Base-by-base conservation (phyloP, 2,888 invertebrate species). In the Heterodera filipjevi region DNA sequence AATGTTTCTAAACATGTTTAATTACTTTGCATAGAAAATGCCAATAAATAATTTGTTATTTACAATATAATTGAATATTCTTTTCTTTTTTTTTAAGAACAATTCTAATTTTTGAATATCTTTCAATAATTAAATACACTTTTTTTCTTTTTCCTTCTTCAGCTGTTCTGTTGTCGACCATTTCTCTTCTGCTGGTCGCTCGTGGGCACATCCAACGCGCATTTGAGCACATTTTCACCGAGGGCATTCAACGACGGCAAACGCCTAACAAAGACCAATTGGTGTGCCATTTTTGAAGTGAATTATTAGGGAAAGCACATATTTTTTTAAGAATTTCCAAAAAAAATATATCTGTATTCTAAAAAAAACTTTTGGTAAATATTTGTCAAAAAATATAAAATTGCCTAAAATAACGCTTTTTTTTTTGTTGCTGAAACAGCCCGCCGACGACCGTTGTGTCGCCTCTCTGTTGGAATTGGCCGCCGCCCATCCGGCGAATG, bases 181-280 rank as follows among this genome's bases (percentile, higher is more conserved):
- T 73, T 35, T 77, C 83, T 0, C 71, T 74, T 16, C 75, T 86
- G 16, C 78, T 86, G 22, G 83, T 85, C 77, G 84, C 84, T 1
- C 82, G 87, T 5, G 76, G 80, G 14, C 82, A 83, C 33, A 53
- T 81, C 27, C 78, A 81, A 33, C 77, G 84, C 70, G 86, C 87
- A 2, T 87, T 87, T 71, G 80, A 87, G 33, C 27, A 81, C n/a
- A 75, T 87, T 19, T 84, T 73, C 64, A 16, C 80, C 46, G 82
- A 85, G 30, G 72, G 80, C 59, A 30, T 80, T 27, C 46, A 35
- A 49, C 44, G 22, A 59, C 59, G 59, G 22, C 19, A 16, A 53
- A 27, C 22, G n/a, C 22, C 46, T 12, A 12, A 44, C 44, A 44
- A 12, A 5, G 12, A 12, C 12, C 44, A 44, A 44, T 44, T 44